These are phyloP conservation scores for Pachliopta kotzebuea DNA, from an alignment of 2,888 invertebrate genomes.

Conservation along the genomic window DNA sequence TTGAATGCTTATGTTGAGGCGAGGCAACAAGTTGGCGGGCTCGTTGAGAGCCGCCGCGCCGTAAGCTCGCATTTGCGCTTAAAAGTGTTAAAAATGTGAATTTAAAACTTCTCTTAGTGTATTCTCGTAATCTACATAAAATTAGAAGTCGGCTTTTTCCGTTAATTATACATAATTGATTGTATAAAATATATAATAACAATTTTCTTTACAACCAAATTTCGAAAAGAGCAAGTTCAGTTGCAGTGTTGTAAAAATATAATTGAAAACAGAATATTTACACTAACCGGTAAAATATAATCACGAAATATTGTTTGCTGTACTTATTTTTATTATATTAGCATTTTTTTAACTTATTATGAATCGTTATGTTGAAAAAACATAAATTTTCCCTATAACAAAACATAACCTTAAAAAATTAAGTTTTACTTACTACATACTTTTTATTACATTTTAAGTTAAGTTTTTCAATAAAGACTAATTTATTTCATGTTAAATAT, in stretches of 20 bases:
- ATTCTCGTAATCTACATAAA: slow-evolving; percentile 3
- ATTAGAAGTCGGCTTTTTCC: not conserved
- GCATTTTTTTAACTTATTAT: not conserved
- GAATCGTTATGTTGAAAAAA: not conserved
- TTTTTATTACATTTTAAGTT: not conserved
- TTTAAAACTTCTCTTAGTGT: slow-evolving; percentile 1
- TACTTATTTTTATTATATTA: not conserved
- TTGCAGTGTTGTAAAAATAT: too few relatives aligned
- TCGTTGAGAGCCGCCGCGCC: slow-evolving; percentile 2
- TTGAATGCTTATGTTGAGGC: not conserved
- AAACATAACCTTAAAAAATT: not conserved
- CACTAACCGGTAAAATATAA: not conserved
- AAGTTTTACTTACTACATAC: not conserved
- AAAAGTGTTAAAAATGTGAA: slow-evolving; percentile 18
- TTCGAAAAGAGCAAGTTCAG: too few relatives aligned
- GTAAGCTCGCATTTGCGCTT: slow-evolving; percentile 14
- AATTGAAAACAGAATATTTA: too few relatives aligned
- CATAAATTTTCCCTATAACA: not conserved
- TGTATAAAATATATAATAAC: too few relatives aligned
- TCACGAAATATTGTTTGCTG: not conserved
- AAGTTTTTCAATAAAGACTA: not conserved
- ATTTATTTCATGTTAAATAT: not conserved
- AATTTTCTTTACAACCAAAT: too few relatives aligned
- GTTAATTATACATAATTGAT: not conserved
- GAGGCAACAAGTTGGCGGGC: slow-evolving; percentile 23